Evolutionary conservation across 1,140 invertebrate species (phyloP).

Genomic region (Ips nitidus): DNA sequence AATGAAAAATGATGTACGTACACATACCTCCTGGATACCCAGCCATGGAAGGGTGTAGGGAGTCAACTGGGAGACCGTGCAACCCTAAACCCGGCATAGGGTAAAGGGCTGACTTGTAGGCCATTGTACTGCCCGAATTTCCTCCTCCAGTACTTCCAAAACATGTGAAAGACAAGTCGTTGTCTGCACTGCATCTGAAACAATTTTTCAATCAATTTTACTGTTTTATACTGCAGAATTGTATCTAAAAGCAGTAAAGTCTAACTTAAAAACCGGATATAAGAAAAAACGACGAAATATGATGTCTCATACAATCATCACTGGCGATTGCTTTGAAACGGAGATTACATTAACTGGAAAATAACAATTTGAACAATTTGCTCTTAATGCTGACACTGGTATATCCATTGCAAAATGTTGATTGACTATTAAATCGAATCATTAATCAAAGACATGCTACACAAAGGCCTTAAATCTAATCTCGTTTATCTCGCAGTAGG

Average conservation of each 20-base stretch:
- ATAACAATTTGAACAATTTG: too few species aligned
- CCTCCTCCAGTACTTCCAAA: slow-evolving; percentile 58
- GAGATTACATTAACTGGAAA: too few species aligned
- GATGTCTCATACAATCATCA: too few species aligned
- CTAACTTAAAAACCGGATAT: neutral
- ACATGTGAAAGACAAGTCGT: slow-evolving; percentile 58
- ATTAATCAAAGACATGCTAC: slow-evolving; percentile 1
- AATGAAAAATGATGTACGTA: slow-evolving; percentile 20
- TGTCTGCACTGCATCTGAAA: slow-evolving; percentile 57
- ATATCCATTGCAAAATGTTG: too few species aligned
- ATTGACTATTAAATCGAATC: neutral
- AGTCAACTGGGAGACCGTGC: slow-evolving; percentile 60
- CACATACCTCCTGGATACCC: slow-evolving; percentile 55
- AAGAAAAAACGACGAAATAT: too few species aligned
- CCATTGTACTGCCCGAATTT: slow-evolving; percentile 54
- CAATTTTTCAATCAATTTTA: neutral
- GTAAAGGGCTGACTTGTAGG: slow-evolving; percentile 60
- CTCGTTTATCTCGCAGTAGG: neutral
- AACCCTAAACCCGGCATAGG: slow-evolving; percentile 58
- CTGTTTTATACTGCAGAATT: neutral
- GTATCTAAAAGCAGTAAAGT: neutral
- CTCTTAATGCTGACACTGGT: too few species aligned
- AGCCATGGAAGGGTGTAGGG: slow-evolving; percentile 63
- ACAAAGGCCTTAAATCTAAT: neutral
- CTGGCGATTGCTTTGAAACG: too few species aligned